Base-by-base conservation (phyloP, 2,797 vertebrate species). In the Phataginus tricuspis region DNA sequence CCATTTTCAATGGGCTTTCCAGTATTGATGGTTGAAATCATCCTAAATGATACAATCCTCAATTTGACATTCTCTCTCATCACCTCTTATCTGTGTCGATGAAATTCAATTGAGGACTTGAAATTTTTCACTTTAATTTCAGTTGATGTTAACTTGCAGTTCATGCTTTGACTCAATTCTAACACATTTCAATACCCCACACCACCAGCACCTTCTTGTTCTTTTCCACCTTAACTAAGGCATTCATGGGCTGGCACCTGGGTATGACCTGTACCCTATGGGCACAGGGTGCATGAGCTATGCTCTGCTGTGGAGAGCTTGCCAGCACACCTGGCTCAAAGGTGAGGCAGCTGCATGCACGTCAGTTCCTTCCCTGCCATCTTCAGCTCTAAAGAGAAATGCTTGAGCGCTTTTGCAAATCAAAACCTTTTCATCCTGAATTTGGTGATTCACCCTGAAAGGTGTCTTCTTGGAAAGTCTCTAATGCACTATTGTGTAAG, bases 391-490 rank as follows among this genome's bases (percentile, higher is more conserved):
- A 90, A 97, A 96, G 95, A 86, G 18, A 96, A 96, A 37, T 61
- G 59, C 69, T 98, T 88, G 59, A 82, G 66, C 18, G 4, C 95
- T 97, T 96, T 97, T 91, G 89, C 92, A 96, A 98, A 98, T 96
- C 91, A 95, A 96, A 97, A 45, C 1, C 53, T 79, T 97, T 98
- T 97, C 95, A 98, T 78, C 86, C 5, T 7, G 75, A 97, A 98
- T 68, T 97, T 97, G 72, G 97, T 74, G 82, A 75, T 97, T 98
- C 87, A 97, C 97, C 84, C 94, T 96, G n/a, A 93, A 92, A 64
- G 34, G 53, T 92, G 74, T 96, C 98, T 97, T 97, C 96, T 93
- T 86, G 97, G 97, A 95, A 95, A 97, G 96, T 96, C 86, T 98
- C 79, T 97, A 97, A 97, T 95, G 92, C 5, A 27, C 80, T 64